phyloP scores from a whole-genome alignment of 2,797 vertebrate genomes.

The Enteromius paludinosus region DNA sequence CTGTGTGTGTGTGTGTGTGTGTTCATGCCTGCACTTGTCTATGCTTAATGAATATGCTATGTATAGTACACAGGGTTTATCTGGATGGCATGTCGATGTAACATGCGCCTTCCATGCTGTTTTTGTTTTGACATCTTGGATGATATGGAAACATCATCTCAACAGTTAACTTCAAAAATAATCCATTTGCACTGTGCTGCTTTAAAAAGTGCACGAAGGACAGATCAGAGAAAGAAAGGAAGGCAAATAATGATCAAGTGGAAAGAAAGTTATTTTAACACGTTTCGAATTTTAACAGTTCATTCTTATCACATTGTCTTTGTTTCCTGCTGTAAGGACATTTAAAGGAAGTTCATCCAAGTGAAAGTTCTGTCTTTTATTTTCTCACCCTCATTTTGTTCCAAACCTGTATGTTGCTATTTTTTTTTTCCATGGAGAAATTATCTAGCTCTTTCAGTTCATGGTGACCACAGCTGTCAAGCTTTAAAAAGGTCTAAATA shows the following conservation, averaged over 20 bases:
- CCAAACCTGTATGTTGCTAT: not conserved
- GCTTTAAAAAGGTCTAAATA: conserved; percentile 6
- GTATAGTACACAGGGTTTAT: conserved; percentile 44
- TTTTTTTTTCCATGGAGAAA: conserved; percentile 17
- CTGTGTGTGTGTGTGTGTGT: not conserved
- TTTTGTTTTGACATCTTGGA: conserved; percentile 36
- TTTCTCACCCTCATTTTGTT: not conserved
- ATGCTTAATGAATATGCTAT: conserved; percentile 37
- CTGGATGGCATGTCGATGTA: conserved; percentile 33
- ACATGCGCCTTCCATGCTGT: conserved; percentile 44
- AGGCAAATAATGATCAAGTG: not conserved
- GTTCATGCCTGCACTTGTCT: conserved; percentile 26
- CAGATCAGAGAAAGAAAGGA: not conserved
- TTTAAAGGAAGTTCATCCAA: conserved; percentile 24
- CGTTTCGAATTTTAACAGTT: conserved; percentile 6
- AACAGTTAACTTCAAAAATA: conserved; percentile 1
- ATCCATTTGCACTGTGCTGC: not conserved
- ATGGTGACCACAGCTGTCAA: not conserved
- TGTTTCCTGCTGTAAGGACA: conserved; percentile 23
- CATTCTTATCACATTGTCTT: conserved; percentile 12
- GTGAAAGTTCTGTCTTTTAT: conserved; percentile 13
- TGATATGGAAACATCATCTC: conserved; percentile 44
- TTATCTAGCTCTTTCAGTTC: not conserved
- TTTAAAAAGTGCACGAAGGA: not conserved
- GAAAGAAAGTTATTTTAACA: conserved; percentile 3